Evolutionary conservation across 2,113 vertebrate species (phyloP), one percentile per base, ranked within the genome.

Genomic region (Ceyx melanurus): DNA sequence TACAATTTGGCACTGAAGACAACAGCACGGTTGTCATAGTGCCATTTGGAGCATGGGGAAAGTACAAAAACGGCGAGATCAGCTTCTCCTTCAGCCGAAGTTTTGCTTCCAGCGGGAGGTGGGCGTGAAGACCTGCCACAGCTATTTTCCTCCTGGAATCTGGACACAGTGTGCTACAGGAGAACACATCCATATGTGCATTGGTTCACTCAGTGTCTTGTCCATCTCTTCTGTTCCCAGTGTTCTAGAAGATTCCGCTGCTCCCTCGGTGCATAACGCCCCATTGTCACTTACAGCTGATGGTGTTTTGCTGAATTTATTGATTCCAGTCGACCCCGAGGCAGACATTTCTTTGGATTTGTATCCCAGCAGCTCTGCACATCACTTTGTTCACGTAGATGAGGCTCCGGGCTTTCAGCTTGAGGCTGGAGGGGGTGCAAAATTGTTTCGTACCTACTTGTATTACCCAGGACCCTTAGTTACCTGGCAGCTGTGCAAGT

Each of bases 21-120:
- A 99, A 99, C 97, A 98, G 98, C 96, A 99, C 99, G 0, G 95
- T 98, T 29, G 97, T 99, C 3, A 98, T 99, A 28, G 98, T 99
- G 68, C 99, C 99, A 0, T 99, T 99, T 37, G 99, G 99, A 45
- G 99, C 99, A 0, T 99, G 99, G 99, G 99, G 99, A 48, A 99
- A 99, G 82, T 98, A 99, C 93, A 98, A 98, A 96, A 98, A 93
- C 15, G 96, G 98, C 0, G 98, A 98, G 68, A 31, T 98, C 31
- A 98, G 94, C 95, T 99, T 99, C 97, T 99, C 99, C 45, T 99
- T 99, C 98, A 99, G 99, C 96, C 98, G 99, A 84, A 98, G 98
- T 67, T 99, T 99, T 14, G 98, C 98, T 92, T 99, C 99, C 68
- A 99, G 99, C 0, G 98, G 99, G 42, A 98, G 99, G 88, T 99